These are phyloP conservation scores for Cyanoderma ruficeps DNA, from an alignment of 2,113 vertebrate species.

Conservation along the genomic window DNA sequence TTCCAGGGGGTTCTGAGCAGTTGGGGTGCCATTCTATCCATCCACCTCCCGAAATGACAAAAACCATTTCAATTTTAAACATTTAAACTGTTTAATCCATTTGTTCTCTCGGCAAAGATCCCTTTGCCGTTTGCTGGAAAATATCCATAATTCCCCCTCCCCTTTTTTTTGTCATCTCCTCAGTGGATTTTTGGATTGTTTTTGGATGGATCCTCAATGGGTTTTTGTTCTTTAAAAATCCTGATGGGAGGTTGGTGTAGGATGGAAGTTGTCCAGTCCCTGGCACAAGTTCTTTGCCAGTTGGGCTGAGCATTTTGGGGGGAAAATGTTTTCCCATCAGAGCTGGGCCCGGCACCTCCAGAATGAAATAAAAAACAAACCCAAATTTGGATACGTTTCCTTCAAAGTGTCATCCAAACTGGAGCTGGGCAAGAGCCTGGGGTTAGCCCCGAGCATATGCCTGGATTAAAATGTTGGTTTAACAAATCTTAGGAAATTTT, in stretches of 20 bases:
- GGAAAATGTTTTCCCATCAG: not conserved
- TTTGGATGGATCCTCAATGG: no score
- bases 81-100: not conserved
- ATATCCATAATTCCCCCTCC: not conserved
- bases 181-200: not conserved
- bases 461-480: not conserved
- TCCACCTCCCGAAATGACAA: not conserved
- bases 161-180: not conserved
- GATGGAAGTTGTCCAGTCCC: not conserved
- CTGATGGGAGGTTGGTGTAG: not conserved
- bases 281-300: not conserved
- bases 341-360: not conserved
- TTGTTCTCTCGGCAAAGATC: not conserved
- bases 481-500: not conserved
- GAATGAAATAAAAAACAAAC: not conserved
- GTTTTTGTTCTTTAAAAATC: not conserved
- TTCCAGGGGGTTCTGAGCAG: not conserved
- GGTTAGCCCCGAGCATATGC: not conserved
- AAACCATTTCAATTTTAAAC: no score
- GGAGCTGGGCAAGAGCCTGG: not conserved
- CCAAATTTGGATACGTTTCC: not conserved
- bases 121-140: not conserved
- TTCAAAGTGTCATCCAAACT: not conserved
- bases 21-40: no score
- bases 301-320: not conserved